Base-by-base conservation (phyloP, 2,113 vertebrate genomes). In the Morone saxatilis region DNA sequence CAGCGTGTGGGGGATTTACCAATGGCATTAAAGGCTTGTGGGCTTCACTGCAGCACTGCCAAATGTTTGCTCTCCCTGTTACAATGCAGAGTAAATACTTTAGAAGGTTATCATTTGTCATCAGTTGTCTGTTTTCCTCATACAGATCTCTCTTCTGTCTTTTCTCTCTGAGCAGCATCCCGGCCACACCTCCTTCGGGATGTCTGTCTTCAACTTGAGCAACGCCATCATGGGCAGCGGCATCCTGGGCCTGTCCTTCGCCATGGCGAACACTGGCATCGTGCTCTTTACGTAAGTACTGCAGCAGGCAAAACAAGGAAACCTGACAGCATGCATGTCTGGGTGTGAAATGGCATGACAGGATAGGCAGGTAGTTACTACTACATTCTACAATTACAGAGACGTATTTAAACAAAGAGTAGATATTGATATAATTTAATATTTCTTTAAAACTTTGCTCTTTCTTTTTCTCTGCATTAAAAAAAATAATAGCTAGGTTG, bases 221-320 rank as follows among this genome's bases (percentile, higher is more conserved):
- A 99, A 99, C 0, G 98, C 98, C 88, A 99, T 99, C 86, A 99
- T 99, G 98, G 98, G 98, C 88, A 99, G 98, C 0, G 98, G 98
- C 2, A 99, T 99, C 88, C 92, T 99, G 81, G 98, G 98, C 40
- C 92, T 99, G 65, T 99, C 98, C 43, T 99, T 96, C 14, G 98
- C 98, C 70, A 98, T 99, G 98, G 98, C 98, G 66, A 99, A 99
- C 94, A 99, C 98, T 0, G 98, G 98, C 86, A 99, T 99, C 57
- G 57, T 99, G 14, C 94, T 99, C 71, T 99, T 99, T 67, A 73
- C 96, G 98, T 99, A 91, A 96, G 98, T 96, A 25, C 43, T 7
- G 1, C 45, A 6, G 5, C 6, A 6, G 20, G 40, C 31, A n/a
- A 1, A 19, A 47, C 2, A 40, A 45, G 4, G 5, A 10, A 13